Base-by-base conservation (phyloP, 2,113 vertebrate genomes). In the Caretta caretta region DNA sequence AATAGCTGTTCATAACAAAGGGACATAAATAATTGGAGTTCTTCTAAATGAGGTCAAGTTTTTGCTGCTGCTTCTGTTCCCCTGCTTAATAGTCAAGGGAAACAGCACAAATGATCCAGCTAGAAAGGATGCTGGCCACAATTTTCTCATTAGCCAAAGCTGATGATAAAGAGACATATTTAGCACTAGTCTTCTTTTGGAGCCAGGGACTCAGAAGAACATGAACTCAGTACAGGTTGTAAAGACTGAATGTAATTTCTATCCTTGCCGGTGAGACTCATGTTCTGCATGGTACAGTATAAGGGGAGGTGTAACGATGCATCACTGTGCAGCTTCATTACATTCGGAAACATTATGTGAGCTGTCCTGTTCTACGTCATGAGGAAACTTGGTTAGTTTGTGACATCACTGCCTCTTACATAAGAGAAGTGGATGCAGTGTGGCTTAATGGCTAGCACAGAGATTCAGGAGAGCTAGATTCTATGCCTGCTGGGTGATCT, bases 21-120 rank as follows among this genome's bases (percentile, higher is more conserved):
- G 48, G 91, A 94, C 83, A 79, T 49, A 89, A 93, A 92, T 88
- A 96, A 95, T 94, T 82, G 80, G 62, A 89, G 87, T 29, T 95
- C 87, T 95, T 94, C 93, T 95, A 91, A 96, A 92, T 50, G 95
- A 95, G 93, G 57, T 69, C 85, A 90, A 59, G 46, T 42, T 96
- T 83, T 89, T 93, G 87, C 78, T 95, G 78, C 92, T 95, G 57
- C 38, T 87, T 92, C 79, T 91, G 80, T 89, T 93, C 89, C 75
- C 91, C 75, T 88, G 46, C 31, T 92, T 83, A 93, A 62, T 19
- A 95, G 62, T 17, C 35, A 90, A 84, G 19, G 19, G 31, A 89
- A 81, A 79, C 20, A 24, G 35, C 29, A 78, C 87, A 82, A 93
- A 92, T 50, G 2, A 88, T 94, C 84, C 78, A 65, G 53, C 46